Conservation (phyloP, 2,797 vertebrate genomes). For the Luscinia luscinia region DNA sequence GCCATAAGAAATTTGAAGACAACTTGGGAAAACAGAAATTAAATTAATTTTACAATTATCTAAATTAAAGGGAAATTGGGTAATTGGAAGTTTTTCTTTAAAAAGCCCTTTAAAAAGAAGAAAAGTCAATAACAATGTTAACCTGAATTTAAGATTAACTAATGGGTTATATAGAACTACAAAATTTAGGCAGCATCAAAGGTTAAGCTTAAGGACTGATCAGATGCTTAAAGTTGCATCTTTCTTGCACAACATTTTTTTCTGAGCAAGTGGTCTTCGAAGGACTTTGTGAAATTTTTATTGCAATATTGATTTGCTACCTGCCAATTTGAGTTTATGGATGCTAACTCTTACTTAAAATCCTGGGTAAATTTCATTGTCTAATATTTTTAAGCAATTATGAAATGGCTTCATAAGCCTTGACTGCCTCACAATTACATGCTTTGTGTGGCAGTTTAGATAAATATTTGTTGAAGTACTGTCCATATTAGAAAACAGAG, state of each 20-base stretch:
- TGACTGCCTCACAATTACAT: not conserved
- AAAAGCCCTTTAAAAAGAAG: not conserved
- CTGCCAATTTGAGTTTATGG: not conserved
- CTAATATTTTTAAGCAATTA: not conserved
- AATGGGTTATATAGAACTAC: not conserved
- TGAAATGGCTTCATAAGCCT: not conserved
- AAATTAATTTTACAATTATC: not conserved
- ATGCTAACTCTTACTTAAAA: not conserved
- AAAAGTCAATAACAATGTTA: not conserved
- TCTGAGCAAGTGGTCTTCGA: not conserved
- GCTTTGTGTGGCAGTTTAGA: not conserved
- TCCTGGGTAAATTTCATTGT: not conserved
- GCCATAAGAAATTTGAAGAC: not conserved
- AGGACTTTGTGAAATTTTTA: not conserved
- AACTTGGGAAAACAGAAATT: not conserved
- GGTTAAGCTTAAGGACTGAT: not conserved
- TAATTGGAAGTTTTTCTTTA: not conserved
- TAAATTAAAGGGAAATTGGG: not conserved
- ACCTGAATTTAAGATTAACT: not conserved
- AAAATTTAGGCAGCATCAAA: not conserved
- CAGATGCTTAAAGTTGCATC: not conserved
- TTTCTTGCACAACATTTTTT: not conserved
- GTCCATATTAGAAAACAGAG: not conserved
- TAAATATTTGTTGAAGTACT: not conserved
- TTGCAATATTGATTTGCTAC: not conserved